Evolutionary conservation across 2,888 invertebrate species (phyloP).

Genomic region (Agriopis aurantiaria): DNA sequence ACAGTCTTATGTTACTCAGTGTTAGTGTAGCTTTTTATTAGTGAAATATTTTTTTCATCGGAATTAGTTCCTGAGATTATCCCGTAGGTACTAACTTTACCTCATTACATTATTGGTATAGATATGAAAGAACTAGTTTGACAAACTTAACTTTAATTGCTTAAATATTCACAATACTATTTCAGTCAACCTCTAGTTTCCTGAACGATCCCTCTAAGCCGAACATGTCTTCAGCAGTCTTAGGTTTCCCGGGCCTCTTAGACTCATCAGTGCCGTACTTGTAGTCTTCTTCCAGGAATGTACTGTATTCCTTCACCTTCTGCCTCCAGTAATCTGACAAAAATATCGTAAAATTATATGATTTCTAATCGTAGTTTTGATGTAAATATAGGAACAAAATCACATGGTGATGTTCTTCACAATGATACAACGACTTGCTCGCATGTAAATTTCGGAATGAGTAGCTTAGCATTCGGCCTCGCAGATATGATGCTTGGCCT

Average conservation of each 20-base stretch:
- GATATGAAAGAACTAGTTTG: background rate
- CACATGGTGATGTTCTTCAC: no score
- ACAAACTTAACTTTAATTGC: background rate
- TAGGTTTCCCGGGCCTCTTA: conserved; percentile 84
- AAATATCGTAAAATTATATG: conserved; percentile 3
- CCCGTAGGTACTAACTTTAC: no score
- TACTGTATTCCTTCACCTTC: conserved; percentile 78
- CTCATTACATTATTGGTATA: background rate
- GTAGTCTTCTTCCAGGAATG: conserved; percentile 83
- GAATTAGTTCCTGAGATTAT: no score
- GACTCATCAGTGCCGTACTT: conserved; percentile 84
- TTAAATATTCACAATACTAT: background rate
- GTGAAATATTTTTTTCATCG: no score
- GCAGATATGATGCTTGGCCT: no score
- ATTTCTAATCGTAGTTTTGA: no score
- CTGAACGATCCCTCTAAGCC: conserved; percentile 86
- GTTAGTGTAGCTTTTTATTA: no score
- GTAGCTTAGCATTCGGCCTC: no score
- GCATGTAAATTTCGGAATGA: no score
- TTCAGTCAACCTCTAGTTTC: conserved; percentile 75
- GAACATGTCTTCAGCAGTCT: conserved; percentile 83
- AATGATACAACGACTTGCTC: no score
- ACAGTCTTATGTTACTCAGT: no score
- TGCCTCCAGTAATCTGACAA: conserved; percentile 69
- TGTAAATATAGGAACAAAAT: no score